Percentiles rank a stretch among this genome's conserved stretches.
These are phyloP conservation scores for Anoncus sp. DNA, from an alignment of 2,888 invertebrate genomes.

Conservation along the genomic window DNA sequence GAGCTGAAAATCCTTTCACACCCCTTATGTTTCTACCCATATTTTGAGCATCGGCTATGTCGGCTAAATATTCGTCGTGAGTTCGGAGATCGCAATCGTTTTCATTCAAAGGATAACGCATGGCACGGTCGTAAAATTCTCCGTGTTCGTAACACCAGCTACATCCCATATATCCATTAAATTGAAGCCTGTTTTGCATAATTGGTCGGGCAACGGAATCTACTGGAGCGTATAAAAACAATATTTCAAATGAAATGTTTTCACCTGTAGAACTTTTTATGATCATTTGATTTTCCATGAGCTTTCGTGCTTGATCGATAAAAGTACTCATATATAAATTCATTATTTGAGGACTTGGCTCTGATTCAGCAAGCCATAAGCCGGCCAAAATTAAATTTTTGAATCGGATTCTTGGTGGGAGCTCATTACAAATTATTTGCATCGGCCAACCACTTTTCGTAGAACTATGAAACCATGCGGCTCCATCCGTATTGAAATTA, in stretches of 20 bases:
- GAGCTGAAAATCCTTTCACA: slow-evolving; percentile 28
- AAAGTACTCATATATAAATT: slow-evolving; percentile 37
- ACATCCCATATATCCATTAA: slow-evolving; percentile 30
- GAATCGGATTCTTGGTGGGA: slow-evolving; percentile 39
- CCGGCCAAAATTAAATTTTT: slow-evolving; percentile 45
- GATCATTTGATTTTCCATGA: slow-evolving; percentile 20
- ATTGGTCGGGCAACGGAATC: slow-evolving; percentile 30
- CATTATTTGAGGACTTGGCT: slow-evolving; percentile 42
- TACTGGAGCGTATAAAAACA: slow-evolving; percentile 32
- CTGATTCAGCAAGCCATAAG: slow-evolving; percentile 22
- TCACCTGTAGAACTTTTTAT: slow-evolving; percentile 30
- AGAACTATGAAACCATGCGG: slow-evolving; percentile 37
- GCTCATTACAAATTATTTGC: slow-evolving; percentile 44
- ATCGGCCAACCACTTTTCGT: slow-evolving; percentile 44
- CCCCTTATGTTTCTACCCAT: slow-evolving; percentile 5
- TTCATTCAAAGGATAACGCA: slow-evolving; percentile 34
- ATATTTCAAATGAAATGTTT: slow-evolving; percentile 19
- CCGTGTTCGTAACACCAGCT: slow-evolving; percentile 40
- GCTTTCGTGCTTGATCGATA: slow-evolving; percentile 9
- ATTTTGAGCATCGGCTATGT: slow-evolving; percentile 8
- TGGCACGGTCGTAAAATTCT: slow-evolving; percentile 15
- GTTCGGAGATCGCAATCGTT: slow-evolving; percentile 29
- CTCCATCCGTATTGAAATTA: slow-evolving; percentile 52
- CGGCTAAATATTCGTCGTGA: slow-evolving; percentile 17
- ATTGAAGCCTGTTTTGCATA: slow-evolving; percentile 29